phyloP scores from a whole-genome alignment of 2,888 invertebrate genomes.

The Hydrotaea cyrtoneurina region DNA sequence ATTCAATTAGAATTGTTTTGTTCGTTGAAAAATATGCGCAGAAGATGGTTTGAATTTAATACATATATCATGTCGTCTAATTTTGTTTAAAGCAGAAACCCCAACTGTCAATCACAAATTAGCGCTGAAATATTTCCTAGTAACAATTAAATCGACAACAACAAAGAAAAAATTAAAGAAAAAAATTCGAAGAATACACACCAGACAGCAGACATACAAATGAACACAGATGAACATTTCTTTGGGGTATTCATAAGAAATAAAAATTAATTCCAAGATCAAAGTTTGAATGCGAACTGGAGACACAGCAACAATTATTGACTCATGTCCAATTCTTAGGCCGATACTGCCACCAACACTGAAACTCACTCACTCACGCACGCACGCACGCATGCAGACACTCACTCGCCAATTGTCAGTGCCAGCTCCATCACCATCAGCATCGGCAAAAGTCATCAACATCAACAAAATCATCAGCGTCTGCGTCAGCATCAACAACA shows the following conservation, averaged over 20 bases:
- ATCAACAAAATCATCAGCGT: background rate
- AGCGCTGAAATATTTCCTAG: conserved; percentile 53
- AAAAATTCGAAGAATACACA: conserved; percentile 23
- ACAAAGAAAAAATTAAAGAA: conserved; percentile 16
- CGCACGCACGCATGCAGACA: conserved; percentile 12
- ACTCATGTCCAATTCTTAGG: conserved; percentile 52
- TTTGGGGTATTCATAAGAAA: conserved; percentile 62
- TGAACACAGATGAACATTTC: too few relatives aligned
- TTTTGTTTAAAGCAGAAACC: conserved; percentile 15
- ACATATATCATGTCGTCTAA: background rate
- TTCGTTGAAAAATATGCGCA: conserved; percentile 9
- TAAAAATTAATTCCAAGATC: conserved; percentile 66
- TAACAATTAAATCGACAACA: conserved; percentile 26
- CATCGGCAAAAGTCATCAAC: background rate
- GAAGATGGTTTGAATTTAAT: conserved; percentile 25
- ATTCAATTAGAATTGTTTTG: conserved; percentile 32
- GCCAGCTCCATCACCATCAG: conserved; percentile 11
- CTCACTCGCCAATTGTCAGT: conserved; percentile 33
- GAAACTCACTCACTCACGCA: background rate
- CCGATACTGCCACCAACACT: conserved; percentile 6
- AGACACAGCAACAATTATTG: conserved; percentile 51
- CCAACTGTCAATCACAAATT: conserved; percentile 55
- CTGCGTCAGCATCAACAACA: background rate
- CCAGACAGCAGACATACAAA: background rate
- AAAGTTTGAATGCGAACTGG: conserved; percentile 54